phyloP scores from a whole-genome alignment of 2,888 invertebrate species.

The Melieria omissa region DNA sequence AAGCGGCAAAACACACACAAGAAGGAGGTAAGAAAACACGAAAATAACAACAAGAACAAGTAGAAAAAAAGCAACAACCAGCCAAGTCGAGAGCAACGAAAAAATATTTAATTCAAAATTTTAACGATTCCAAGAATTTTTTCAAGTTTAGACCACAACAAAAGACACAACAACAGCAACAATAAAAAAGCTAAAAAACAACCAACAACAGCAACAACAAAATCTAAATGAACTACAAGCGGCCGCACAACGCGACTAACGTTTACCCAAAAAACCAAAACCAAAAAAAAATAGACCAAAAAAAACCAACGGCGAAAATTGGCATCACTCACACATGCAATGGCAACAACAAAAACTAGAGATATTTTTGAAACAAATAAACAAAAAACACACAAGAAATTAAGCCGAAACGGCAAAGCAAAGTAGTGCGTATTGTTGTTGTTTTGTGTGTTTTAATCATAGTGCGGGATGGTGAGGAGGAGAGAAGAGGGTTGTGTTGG shows the following conservation, averaged over 20 bases:
- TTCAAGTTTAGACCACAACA: conserved; percentile 39
- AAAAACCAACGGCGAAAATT: not conserved
- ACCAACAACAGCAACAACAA: conserved; percentile 16
- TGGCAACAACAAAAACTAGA: conserved; percentile 17
- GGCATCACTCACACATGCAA: conserved; percentile 17
- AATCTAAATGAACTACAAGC: not conserved
- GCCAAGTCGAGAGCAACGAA: conserved; percentile 11
- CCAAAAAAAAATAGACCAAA: too few species aligned
- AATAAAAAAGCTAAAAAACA: conserved; percentile 1
- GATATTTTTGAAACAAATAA: too few species aligned
- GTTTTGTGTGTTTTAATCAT: not conserved
- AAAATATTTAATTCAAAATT: conserved; percentile 34
- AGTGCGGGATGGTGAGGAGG: not conserved
- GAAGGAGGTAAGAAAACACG: conserved; percentile 2
- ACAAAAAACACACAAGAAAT: too few species aligned
- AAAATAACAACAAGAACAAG: not conserved
- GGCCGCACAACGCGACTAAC: too few species aligned
- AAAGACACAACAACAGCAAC: conserved; percentile 3
- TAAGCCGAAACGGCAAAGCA: too few species aligned
- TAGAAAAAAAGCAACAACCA: not conserved
- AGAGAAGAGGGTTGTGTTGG: conserved; percentile 1
- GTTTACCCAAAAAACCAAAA: too few species aligned
- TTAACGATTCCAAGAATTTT: conserved; percentile 42
- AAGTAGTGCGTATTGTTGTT: too few species aligned
- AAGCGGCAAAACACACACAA: conserved; percentile 4